Conservation (phyloP, 2,888 invertebrate species). For the Chalcosyrphus nemorum region DNA sequence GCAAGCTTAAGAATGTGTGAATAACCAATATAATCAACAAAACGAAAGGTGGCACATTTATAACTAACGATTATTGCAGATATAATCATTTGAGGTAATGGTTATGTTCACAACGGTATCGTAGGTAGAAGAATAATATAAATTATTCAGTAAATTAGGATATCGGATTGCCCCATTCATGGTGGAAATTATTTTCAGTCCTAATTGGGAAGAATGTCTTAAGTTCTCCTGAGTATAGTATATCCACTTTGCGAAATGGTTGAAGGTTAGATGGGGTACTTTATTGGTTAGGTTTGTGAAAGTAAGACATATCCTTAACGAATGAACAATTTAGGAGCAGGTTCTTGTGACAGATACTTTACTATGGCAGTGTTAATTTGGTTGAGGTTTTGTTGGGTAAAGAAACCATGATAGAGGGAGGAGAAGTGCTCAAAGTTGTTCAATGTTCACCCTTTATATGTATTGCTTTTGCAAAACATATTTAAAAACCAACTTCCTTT, state of each 20-base stretch:
- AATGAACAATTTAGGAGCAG: background rate
- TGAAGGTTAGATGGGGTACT: background rate
- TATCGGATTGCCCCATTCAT: background rate
- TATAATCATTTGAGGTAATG: slow-evolving; percentile 20
- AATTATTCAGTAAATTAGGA: slow-evolving; percentile 4
- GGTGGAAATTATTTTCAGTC: slow-evolving; percentile 12
- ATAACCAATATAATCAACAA: slow-evolving; percentile 23
- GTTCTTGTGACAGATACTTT: background rate
- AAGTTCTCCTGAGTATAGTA: background rate
- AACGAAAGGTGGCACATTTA: background rate
- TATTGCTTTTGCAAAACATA: too few species aligned
- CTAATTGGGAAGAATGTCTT: slow-evolving; percentile 25
- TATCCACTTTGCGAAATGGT: background rate
- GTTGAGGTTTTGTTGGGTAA: background rate
- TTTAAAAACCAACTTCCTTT: too few species aligned
- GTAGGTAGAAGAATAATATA: background rate
- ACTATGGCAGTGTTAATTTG: background rate
- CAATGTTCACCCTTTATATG: too few species aligned
- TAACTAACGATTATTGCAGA: slow-evolving; percentile 30
- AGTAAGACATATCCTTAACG: background rate
- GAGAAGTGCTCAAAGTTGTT: too few species aligned
- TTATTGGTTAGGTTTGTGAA: background rate
- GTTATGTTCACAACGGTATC: background rate
- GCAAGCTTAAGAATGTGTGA: slow-evolving; percentile 28
- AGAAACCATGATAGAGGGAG: too few species aligned